Evolutionary conservation across 2,888 invertebrate genomes (phyloP).

Genomic region (Zygaena filipendulae): DNA sequence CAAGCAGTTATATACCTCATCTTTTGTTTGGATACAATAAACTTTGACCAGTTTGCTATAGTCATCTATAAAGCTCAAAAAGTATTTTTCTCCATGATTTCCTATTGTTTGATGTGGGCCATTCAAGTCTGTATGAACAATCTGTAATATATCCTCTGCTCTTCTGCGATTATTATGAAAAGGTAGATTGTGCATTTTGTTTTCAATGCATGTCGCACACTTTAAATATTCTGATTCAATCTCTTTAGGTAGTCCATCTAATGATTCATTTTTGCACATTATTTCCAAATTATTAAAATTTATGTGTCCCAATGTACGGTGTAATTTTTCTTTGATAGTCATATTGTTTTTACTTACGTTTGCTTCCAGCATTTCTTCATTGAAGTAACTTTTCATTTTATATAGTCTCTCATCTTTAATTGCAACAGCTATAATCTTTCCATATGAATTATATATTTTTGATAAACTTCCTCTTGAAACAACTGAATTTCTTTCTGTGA

Average conservation of each 20-base stretch:
- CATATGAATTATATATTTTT: constrained; percentile 12
- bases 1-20: constrained; percentile 14
- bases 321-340: constrained; percentile 13
- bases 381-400: constrained; percentile 11
- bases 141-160: constrained; percentile 13
- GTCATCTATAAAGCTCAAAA: constrained; percentile 11
- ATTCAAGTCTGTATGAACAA: constrained; percentile 16
- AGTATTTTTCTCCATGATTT: constrained; percentile 14
- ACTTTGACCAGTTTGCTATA: constrained; percentile 14
- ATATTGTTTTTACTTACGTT: constrained; percentile 8
- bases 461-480: constrained; percentile 9
- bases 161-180: constrained; percentile 15
- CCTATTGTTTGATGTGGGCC: constrained; percentile 13
- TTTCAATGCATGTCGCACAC: constrained; percentile 14
- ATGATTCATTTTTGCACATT: constrained; percentile 13
- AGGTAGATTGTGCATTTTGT: constrained; percentile 18
- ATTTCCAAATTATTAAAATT: constrained; percentile 14
- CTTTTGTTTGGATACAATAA: constrained; percentile 14
- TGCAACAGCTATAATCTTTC: constrained; percentile 10
- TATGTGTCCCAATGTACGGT: constrained; percentile 13
- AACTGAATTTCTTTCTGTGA: constrained; percentile 13
- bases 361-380: constrained; percentile 4
- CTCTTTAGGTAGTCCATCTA: constrained; percentile 11
- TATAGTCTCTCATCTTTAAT: constrained; percentile 13
- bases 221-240: constrained; percentile 12